Conservation (phyloP, 1,140 invertebrate species). For the Yoshiicerus persimilis region DNA sequence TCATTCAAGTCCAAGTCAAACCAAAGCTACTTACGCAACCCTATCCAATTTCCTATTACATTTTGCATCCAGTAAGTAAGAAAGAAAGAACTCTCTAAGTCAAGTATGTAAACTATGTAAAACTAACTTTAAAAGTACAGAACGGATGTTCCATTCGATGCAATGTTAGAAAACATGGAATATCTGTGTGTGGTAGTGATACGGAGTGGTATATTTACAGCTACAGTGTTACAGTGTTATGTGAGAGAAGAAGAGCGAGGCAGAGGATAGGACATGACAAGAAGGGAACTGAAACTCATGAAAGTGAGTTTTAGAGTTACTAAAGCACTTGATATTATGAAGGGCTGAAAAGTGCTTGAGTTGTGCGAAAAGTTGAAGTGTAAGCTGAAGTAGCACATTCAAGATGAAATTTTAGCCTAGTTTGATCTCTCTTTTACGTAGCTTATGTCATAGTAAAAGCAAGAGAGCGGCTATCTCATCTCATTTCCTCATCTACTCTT, state of each 20-base stretch:
- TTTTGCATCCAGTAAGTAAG: background rate
- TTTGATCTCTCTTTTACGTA: background rate
- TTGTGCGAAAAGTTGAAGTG: conserved; percentile 47
- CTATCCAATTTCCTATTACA: background rate
- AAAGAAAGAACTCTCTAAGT: too few relatives aligned
- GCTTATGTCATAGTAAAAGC: background rate
- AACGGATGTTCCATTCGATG: too few relatives aligned
- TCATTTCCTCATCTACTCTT: conserved; percentile 4
- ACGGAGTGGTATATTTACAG: too few relatives aligned
- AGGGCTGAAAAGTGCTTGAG: conserved; percentile 47
- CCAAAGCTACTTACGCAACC: background rate
- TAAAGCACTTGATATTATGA: conserved; percentile 38
- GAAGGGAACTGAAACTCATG: background rate
- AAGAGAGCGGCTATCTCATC: background rate
- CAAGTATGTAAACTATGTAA: background rate
- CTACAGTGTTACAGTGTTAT: too few relatives aligned
- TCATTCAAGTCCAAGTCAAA: background rate
- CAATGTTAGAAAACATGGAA: too few relatives aligned
- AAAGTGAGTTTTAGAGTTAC: conserved; percentile 24
- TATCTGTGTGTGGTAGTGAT: too few relatives aligned
- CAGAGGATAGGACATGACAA: conserved; percentile 14
- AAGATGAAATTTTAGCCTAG: conserved; percentile 14
- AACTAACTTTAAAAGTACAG: background rate
- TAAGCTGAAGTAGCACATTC: conserved; percentile 44
- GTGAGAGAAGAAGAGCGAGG: conserved; percentile 20